These are phyloP conservation scores for Craseonycteris thonglongyai DNA, from an alignment of 2,113 vertebrate genomes.

Conservation along the genomic window DNA sequence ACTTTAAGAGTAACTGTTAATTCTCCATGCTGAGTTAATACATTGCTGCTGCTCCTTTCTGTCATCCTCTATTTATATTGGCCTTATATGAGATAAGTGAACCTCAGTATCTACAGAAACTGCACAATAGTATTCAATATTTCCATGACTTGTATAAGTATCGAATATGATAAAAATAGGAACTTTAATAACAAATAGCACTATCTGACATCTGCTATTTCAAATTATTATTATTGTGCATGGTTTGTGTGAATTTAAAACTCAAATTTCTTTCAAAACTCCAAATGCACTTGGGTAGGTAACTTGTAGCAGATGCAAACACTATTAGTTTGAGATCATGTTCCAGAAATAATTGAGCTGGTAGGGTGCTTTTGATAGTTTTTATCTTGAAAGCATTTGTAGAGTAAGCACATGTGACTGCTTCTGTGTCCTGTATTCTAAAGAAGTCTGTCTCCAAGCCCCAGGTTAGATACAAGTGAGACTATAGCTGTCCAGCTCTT, in stretches of 20 bases:
- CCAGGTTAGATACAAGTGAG: background rate
- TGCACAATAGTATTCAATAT: background rate
- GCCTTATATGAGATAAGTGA: background rate
- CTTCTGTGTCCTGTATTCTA: background rate
- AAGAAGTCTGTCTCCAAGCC: background rate
- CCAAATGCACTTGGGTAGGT: background rate
- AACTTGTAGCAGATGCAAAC: background rate
- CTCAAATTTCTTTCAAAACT: constrained; percentile 7
- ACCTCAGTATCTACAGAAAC: background rate
- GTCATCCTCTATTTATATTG: background rate
- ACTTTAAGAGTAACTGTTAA: background rate
- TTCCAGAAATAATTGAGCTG: background rate
- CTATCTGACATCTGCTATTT: background rate
- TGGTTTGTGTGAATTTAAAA: background rate
- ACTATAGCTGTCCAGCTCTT: background rate
- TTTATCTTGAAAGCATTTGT: background rate
- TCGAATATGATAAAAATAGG: background rate
- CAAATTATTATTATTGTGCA: background rate
- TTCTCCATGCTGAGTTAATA: background rate
- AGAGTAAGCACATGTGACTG: background rate
- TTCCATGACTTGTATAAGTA: background rate
- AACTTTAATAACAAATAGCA: background rate
- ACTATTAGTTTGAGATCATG: background rate
- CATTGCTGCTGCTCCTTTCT: background rate
- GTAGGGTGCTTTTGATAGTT: background rate